Conservation (phyloP, 2,797 vertebrate genomes). For the Falco cherrug region DNA sequence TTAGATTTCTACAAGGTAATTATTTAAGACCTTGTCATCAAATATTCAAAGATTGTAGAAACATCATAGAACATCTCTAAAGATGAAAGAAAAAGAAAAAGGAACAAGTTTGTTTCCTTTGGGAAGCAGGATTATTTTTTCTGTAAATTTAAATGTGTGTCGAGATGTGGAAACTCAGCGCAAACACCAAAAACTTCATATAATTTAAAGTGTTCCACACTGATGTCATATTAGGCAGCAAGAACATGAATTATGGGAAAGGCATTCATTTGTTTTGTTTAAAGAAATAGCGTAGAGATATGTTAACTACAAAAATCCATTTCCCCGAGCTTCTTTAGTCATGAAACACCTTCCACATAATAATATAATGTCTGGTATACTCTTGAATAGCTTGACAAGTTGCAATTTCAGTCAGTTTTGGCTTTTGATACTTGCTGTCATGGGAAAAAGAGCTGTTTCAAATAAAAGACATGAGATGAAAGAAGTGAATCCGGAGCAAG, state of each 20-base stretch:
- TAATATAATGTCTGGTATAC: background rate
- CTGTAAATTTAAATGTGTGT: background rate
- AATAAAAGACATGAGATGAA: conserved; percentile 1
- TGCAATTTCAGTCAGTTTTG: conserved; percentile 35
- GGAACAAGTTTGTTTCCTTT: background rate
- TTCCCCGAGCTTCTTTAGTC: background rate
- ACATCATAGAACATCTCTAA: background rate
- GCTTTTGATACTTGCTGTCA: background rate
- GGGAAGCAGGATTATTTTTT: background rate
- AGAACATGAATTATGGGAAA: background rate
- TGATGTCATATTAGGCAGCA: background rate
- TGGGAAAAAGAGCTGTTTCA: background rate
- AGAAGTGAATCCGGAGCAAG: background rate
- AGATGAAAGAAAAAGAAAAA: background rate
- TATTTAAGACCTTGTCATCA: background rate
- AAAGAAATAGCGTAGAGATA: background rate
- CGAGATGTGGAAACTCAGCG: background rate
- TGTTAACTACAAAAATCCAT: background rate
- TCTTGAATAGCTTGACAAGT: background rate
- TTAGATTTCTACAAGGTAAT: background rate
- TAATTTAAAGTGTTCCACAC: background rate
- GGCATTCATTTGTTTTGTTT: background rate
- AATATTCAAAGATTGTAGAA: background rate
- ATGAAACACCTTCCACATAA: background rate
- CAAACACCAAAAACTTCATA: background rate